Conservation (phyloP, 2,797 vertebrate species). For the Mallotus villosus region DNA sequence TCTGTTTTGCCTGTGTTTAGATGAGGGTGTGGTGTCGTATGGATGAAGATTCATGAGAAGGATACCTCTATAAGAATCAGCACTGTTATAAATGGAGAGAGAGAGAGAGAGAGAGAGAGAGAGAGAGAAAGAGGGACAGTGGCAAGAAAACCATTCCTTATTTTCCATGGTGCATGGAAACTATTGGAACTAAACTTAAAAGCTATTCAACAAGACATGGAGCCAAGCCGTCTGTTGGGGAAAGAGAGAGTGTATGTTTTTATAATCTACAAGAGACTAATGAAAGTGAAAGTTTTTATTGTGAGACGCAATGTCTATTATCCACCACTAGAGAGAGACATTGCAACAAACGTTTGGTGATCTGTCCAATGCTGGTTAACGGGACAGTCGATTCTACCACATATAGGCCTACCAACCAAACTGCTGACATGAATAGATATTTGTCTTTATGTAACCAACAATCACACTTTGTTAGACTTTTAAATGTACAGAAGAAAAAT, state of each 20-base stretch:
- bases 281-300: slow-evolving; percentile 22
- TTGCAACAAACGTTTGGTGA: slow-evolving; percentile 44
- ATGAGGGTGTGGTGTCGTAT: slow-evolving; percentile 49
- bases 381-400: slow-evolving; percentile 53
- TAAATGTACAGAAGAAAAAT: slow-evolving; percentile 33
- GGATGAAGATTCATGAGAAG: slow-evolving; percentile 51
- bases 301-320: slow-evolving; percentile 46
- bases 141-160: slow-evolving; percentile 54
- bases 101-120: slow-evolving; percentile 31
- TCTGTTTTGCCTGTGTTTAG: slow-evolving; percentile 32
- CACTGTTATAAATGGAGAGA: slow-evolving; percentile 50
- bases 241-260: slow-evolving; percentile 32
- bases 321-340: slow-evolving; percentile 58
- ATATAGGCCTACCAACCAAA: slow-evolving; percentile 43
- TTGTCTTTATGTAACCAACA: slow-evolving; percentile 54
- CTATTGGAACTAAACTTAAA: slow-evolving; percentile 52
- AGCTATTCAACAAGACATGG: slow-evolving; percentile 46
- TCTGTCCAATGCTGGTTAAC: slow-evolving; percentile 54
- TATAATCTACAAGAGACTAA: slow-evolving; percentile 53
- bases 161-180: slow-evolving; percentile 37
- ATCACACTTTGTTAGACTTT: slow-evolving; percentile 49
- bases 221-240: slow-evolving; percentile 43
- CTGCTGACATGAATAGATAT: slow-evolving; percentile 32
- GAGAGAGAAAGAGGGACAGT: slow-evolving; percentile 30
- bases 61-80: slow-evolving; percentile 55